These are phyloP conservation scores for Microtus montanus DNA, from an alignment of 2,113 vertebrate species.

Conservation along the genomic window DNA sequence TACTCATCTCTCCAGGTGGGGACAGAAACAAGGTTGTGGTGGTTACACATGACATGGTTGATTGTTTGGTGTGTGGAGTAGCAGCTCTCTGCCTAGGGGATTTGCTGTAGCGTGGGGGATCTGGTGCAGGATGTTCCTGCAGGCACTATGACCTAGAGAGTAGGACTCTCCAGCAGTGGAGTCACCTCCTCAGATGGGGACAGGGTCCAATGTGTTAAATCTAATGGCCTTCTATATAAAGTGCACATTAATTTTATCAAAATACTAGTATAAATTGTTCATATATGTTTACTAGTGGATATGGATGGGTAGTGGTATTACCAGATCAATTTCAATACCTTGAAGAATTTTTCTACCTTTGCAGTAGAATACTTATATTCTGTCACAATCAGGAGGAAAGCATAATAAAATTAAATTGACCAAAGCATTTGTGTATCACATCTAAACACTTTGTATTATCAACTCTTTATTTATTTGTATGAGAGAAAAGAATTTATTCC, in stretches of 20 bases:
- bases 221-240: neutral
- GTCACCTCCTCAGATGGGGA: too few species aligned
- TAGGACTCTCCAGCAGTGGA: too few species aligned
- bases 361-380: neutral
- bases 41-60: too few species aligned
- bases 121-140: too few species aligned
- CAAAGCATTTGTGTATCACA: neutral
- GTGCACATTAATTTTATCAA: neutral
- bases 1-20: too few species aligned
- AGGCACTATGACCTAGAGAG: too few species aligned
- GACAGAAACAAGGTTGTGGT: too few species aligned
- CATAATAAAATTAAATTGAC: neutral
- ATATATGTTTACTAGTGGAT: neutral
- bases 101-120: too few species aligned
- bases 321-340: neutral
- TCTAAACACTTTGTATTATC: neutral
- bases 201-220: neutral
- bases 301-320: accelerated
- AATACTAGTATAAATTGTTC: neutral
- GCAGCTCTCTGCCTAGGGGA: too few species aligned
- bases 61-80: too few species aligned
- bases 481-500: neutral
- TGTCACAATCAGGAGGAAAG: neutral
- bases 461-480: neutral
- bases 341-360: neutral